Evolutionary conservation across 2,888 invertebrate species (phyloP), one percentile per base, ranked within the genome.

Genomic region (Synanthedon andrenaeformis): DNA sequence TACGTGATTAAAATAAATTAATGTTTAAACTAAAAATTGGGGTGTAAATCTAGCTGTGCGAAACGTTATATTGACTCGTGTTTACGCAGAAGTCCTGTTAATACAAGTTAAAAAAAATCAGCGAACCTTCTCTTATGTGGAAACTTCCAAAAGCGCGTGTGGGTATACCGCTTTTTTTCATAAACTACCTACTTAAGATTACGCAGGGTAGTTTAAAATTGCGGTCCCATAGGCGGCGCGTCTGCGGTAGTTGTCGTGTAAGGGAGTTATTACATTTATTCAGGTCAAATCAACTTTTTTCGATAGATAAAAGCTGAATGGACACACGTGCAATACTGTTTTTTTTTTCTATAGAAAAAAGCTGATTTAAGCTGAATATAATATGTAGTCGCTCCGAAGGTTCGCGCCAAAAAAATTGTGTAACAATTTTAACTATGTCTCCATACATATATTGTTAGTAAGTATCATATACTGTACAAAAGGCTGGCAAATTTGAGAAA

Each of bases 391-490:
- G 72, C 79, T 62, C 74, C 74, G 56, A 67, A 71, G 19, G 49
- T 12, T 49, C 65, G 72, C 79, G 62, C 74, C 74, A 58, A 67
- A 71, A 79, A 79, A 74, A 52, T 41, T 52, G 68, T 70, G 68
- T 76, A 76, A 78, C 72, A 69, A 75, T 80, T 81, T 81, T 80
- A 82, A 79, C 83, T 82, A 82, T 83, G 84, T 82, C 79, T 84
- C 81, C 79, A 82, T 79, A 80, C 79, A 79, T 82, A 75, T 79
- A 73, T 77, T 74, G 76, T 76, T 81, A 80, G 81, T 82, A 82
- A 84, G 81, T 83, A 84, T 82, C 81, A 80, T 82, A 82, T 83
- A 82, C 82, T 84, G 82, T 85, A 83, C 82, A 82, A 83, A 65
- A 84, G 80, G 80, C 81, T 79, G 79, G 79, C 79, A 79, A 78